phyloP scores from a whole-genome alignment of 2,888 invertebrate genomes.

The Pachydiplax longipennis region DNA sequence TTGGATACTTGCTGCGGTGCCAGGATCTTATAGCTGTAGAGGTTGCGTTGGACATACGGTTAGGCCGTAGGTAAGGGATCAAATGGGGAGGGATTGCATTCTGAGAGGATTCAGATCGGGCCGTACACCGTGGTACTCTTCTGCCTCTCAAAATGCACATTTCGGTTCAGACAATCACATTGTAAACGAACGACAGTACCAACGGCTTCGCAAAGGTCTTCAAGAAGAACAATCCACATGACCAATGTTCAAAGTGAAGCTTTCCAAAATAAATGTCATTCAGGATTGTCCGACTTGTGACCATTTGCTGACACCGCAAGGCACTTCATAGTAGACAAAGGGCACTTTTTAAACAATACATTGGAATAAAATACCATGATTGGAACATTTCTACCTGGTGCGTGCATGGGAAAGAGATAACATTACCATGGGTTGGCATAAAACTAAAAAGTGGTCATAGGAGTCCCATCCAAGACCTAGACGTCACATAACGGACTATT shows the following conservation, averaged over 20 bases:
- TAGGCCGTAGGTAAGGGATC: neutral
- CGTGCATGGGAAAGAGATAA: neutral
- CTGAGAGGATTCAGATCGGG: neutral
- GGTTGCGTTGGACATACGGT: constrained; percentile 29
- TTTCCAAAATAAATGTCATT: neutral
- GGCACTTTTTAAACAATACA: neutral
- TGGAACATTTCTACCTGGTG: neutral
- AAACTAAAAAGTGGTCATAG: neutral
- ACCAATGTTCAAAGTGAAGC: neutral
- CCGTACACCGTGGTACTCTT: neutral
- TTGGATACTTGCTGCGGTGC: constrained; percentile 87
- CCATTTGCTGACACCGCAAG: neutral
- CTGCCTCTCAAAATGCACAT: neutral
- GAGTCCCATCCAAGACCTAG: neutral
- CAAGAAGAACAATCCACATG: neutral
- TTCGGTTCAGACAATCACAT: neutral
- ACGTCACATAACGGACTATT: neutral
- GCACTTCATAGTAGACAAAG: neutral
- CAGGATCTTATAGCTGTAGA: constrained; percentile 94
- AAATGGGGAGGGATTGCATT: neutral
- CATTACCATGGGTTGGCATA: neutral
- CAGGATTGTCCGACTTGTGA: neutral
- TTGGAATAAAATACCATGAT: neutral
- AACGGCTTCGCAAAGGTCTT: neutral
- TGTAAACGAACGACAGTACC: neutral